Evolutionary conservation across 2,888 invertebrate genomes (phyloP).

Genomic region (Aradus depressus): DNA sequence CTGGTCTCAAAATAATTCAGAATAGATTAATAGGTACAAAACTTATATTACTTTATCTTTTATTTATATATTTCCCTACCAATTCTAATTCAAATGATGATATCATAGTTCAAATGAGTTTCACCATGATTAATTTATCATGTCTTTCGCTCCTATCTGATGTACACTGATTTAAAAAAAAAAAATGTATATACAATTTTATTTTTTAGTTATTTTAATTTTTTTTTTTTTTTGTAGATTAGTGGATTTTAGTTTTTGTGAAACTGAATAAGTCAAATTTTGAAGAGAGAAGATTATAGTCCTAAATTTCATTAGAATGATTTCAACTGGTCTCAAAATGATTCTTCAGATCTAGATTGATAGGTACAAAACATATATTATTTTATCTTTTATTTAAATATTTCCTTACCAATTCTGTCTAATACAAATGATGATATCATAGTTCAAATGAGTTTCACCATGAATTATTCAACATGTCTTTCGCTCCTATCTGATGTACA

Average conservation of each 20-base stretch:
- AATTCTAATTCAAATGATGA: conserved; percentile 30
- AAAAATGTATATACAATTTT: too few species aligned
- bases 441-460: conserved; percentile 22
- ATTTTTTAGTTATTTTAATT: too few species aligned
- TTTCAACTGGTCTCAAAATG: too few species aligned
- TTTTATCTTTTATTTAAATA: background rate
- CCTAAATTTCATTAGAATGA: background rate
- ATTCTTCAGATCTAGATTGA: too few species aligned
- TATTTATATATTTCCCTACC: background rate
- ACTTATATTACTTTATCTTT: background rate
- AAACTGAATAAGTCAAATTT: conserved; percentile 3
- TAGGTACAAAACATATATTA: too few species aligned
- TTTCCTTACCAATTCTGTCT: background rate
- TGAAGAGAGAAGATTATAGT: background rate
- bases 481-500: conserved; percentile 25
- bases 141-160: conserved; percentile 33
- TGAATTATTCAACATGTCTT: conserved; percentile 15
- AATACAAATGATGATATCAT: conserved; percentile 19
- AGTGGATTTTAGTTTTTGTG: background rate
- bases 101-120: conserved; percentile 32
- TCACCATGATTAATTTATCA: conserved; percentile 23
- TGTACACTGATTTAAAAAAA: too few species aligned
- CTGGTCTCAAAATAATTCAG: too few species aligned
- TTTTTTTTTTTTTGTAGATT: too few species aligned
- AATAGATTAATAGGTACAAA: too few species aligned